A percentile compares a stretch with the other conserved stretches of the same genome.
phyloP scores from a whole-genome alignment of 2,888 invertebrate genomes.

The Blomia tropicalis region DNA sequence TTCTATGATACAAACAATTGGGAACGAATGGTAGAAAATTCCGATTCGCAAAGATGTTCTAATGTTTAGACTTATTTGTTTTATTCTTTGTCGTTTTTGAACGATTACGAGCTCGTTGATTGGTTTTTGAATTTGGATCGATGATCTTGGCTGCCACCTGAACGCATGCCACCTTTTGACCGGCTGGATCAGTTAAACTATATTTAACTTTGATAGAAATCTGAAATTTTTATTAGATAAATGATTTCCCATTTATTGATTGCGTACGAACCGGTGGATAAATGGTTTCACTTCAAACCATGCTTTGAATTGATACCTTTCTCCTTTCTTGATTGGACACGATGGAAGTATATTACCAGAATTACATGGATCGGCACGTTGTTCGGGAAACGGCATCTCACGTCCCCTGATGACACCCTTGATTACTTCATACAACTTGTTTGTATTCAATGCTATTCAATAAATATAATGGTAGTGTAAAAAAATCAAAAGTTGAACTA shows the following conservation, averaged over 20 bases:
- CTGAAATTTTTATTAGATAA: constrained; percentile 4
- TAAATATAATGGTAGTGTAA: too few relatives aligned
- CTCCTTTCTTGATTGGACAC: constrained; percentile 24
- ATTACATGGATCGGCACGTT: constrained; percentile 25
- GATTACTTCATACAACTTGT: constrained; percentile 23
- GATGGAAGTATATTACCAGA: constrained; percentile 22
- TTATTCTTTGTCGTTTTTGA: constrained; percentile 1
- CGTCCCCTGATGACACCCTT: constrained; percentile 26
- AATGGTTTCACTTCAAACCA: constrained; percentile 27
- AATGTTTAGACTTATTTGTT: too few relatives aligned
- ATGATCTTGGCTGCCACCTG: constrained; percentile 25
- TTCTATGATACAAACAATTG: too few relatives aligned
- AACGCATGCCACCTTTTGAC: constrained; percentile 24
- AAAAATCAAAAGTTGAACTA: neutral
- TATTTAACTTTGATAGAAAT: constrained; percentile 27
- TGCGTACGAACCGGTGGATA: constrained; percentile 27
- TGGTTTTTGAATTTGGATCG: constrained; percentile 20
- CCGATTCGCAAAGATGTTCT: too few relatives aligned
- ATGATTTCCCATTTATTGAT: neutral
- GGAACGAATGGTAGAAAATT: too few relatives aligned
- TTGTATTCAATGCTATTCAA: constrained; percentile 18
- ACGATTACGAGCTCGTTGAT: neutral
- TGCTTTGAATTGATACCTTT: constrained; percentile 23
- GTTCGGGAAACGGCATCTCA: constrained; percentile 26
- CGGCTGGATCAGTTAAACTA: constrained; percentile 22